Evolutionary conservation across 92 coral and sea anemone genomes (phyloP), one percentile per base, ranked within the genome.

Genomic region (Meandrina meandrites): DNA sequence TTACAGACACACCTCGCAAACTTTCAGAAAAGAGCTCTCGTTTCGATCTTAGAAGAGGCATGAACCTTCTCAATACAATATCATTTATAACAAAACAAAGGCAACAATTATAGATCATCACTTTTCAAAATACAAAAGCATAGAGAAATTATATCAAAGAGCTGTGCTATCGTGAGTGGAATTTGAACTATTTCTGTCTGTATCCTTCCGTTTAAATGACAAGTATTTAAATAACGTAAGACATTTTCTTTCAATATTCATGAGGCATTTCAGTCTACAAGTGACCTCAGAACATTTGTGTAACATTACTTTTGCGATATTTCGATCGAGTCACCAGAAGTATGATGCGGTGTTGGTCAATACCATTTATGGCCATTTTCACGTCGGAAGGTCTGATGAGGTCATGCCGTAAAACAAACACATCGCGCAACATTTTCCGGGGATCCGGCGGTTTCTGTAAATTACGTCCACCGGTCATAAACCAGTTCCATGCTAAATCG

Each of bases 321-420:
- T 51, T 51, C 21, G 57, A 50, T 24, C 17, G 35, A 35, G n/a
- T 18, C n/a, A 12, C 71, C 87, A 75, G 56, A 74, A 18, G 0
- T 37, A 50, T 48, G 34, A 36, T 40, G 50, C 48, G 2, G 45
- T 73, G 27, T 73, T 73, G 51, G 78, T 21, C 53, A 48, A 75
- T 84, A 85, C 87, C 87, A 74, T 84, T 74, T 85, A 85, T 58
- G 88, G 88, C 27, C 64, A 85, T 76, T 10, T 5, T 18, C 66
- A 57, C n/a, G 82, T 77, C 58, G 57, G 40, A 28, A 19, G 24
- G n/a, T 30, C 62, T 8, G 3, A 31, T 84, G 72, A 84, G 57
- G 87, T 84, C 87, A 84, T 32, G 54, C 22, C 34, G 1, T 13
- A 77, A 77, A 77, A 77, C 60, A 53, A 47, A 53, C 81, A 47